These are phyloP conservation scores for Metopia argyrocephala DNA, from an alignment of 2,888 invertebrate genomes.

Conservation along the genomic window DNA sequence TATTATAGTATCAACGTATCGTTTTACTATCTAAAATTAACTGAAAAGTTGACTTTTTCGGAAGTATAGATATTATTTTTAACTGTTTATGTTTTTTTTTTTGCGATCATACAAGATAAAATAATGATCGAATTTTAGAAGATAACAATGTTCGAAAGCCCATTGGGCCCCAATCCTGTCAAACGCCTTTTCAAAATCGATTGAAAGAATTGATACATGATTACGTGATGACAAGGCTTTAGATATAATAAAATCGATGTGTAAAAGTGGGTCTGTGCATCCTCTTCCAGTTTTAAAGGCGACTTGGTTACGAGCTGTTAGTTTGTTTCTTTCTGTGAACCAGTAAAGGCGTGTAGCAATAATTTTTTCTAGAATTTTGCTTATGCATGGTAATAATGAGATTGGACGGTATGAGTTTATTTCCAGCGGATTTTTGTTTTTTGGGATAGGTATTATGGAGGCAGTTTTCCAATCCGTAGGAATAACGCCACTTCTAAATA, in stretches of 20 bases:
- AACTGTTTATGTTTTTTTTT: no score
- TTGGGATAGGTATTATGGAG: not conserved
- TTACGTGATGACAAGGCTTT: not conserved
- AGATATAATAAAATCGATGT: not conserved
- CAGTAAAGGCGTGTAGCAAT: not conserved
- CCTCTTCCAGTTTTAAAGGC: conserved; percentile 14
- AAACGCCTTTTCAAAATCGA: not conserved
- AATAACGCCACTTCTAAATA: not conserved
- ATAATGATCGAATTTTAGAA: no score
- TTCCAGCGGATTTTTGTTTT: not conserved
- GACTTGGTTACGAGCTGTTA: not conserved
- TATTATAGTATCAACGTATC: no score
- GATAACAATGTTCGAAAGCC: no score
- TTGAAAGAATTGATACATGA: conserved; percentile 5
- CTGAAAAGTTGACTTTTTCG: no score
- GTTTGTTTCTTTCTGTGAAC: not conserved
- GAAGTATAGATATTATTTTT: no score
- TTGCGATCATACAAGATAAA: no score
- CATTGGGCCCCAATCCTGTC: not conserved
- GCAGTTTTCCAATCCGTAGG: not conserved
- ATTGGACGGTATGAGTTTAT: not conserved
- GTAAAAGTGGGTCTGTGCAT: not conserved
- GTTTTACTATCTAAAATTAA: no score
- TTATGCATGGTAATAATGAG: not conserved
- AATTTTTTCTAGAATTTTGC: not conserved